Base-by-base conservation (phyloP, 2,797 vertebrate species). In the Premnoplex brunnescens region DNA sequence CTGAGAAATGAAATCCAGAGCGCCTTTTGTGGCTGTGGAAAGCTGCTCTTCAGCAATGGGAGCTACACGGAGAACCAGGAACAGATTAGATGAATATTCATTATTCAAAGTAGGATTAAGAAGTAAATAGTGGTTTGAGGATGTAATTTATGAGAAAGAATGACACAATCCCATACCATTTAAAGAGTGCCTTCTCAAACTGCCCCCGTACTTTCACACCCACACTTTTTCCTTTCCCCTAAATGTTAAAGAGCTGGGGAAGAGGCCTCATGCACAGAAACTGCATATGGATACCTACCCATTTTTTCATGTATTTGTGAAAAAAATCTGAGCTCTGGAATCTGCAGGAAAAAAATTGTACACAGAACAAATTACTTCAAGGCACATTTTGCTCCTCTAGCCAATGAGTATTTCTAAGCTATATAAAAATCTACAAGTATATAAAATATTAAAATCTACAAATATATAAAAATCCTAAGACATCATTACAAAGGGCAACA, bases 161-260 rank as follows among this genome's bases (percentile, higher is more conserved):
- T 90, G 85, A 95, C 91, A 93, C 83, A 85, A 58, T 90, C 86
- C 71, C 74, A 85, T 73, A 51, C 59, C 86, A 91, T 91, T 94
- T 96, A 91, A 92, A 92, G 51, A 91, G 76, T 7, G 2, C 39
- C 91, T 96, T 96, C 91, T 93, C 85, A 91, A 68, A 74, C 88
- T 84, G 88, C 91, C 92, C 94, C 91, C 80, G 0, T 73, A 81
- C 80, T 92, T 96, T 88, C 88, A 93, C 93, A 85, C 92, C 89
- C 91, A 73, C 92, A 72, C 41, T 82, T 83, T 52, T 77, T 64
- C 71, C 83, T 56, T 91, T 91, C 73, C 43, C 34, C 68, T 69
- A 94, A 95, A 91, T 87, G 91, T 74, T 94, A 76, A 91, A 81
- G 59, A 91, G 55, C 69, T 88, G 69, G 27, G 58, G 78, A 88